Conservation (phyloP, 2,888 invertebrate species). For the Malachius bipustulatus region DNA sequence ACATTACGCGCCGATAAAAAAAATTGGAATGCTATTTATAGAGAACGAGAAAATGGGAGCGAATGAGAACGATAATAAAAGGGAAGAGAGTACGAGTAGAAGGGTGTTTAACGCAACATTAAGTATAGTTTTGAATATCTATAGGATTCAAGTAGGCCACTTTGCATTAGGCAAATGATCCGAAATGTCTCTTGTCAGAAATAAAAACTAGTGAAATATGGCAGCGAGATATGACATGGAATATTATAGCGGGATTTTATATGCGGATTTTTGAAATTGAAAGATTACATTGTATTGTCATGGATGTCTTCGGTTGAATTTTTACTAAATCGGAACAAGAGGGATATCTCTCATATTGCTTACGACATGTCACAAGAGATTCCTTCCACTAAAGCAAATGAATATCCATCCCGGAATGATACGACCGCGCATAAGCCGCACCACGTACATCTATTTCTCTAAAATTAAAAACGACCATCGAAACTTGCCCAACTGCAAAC, state of each 20-base stretch:
- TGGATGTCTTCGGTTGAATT: conserved; percentile 15
- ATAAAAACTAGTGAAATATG: conserved; percentile 33
- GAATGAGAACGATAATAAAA: too few relatives aligned
- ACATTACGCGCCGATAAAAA: too few relatives aligned
- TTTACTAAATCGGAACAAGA: not conserved
- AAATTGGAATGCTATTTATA: too few relatives aligned
- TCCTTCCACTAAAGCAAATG: too few relatives aligned
- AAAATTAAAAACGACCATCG: too few relatives aligned
- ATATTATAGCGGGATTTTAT: conserved; percentile 33
- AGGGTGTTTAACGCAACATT: conserved; percentile 36
- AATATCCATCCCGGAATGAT: too few relatives aligned
- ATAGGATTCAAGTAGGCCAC: conserved; percentile 31
- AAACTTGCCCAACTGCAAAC: too few relatives aligned
- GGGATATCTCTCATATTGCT: conserved; percentile 2
- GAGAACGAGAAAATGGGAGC: too few relatives aligned
- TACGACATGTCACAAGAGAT: too few relatives aligned
- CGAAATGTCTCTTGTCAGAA: conserved; percentile 27
- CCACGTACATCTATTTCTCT: too few relatives aligned
- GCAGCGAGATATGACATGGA: conserved; percentile 29
- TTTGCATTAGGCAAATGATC: conserved; percentile 36
- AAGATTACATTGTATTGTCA: conserved; percentile 34
- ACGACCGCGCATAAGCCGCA: too few relatives aligned
- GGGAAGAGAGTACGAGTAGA: too few relatives aligned
- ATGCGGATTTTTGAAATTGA: conserved; percentile 32
- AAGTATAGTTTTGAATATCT: conserved; percentile 35